A percentile compares a stretch with the other conserved stretches of the same genome.
phyloP scores from a whole-genome alignment of 2,888 invertebrate species.

The Oasisia sp. region DNA sequence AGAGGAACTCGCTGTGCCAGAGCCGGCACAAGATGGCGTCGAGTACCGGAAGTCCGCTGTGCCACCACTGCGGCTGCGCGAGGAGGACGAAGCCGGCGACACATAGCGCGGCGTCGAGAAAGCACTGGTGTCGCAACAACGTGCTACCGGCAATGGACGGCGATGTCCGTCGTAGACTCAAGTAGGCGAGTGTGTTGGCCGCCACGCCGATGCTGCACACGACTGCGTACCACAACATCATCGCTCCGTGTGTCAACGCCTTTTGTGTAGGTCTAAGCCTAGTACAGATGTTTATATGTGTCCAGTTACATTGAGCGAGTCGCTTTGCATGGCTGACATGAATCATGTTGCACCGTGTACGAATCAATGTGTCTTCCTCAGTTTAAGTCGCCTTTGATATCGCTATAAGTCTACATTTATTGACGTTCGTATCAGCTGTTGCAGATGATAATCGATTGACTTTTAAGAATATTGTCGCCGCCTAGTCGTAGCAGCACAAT shows the following conservation, averaged over 20 bases:
- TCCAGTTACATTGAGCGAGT: not conserved
- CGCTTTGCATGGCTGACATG: not conserved
- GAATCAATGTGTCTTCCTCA: not conserved
- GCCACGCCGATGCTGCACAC: not conserved
- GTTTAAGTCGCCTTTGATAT: not conserved
- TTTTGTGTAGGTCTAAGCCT: not conserved
- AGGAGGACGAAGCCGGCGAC: constrained; percentile 7
- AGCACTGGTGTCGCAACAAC: constrained; percentile 19
- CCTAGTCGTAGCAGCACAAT: not conserved
- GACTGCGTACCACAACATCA: not conserved
- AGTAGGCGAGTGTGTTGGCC: not conserved
- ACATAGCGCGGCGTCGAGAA: constrained; percentile 8
- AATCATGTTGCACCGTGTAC: not conserved
- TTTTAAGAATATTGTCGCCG: not conserved
- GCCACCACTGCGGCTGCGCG: not conserved
- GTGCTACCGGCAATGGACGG: not conserved
- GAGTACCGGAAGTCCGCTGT: not conserved
- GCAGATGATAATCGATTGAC: not conserved
- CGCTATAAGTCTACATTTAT: not conserved
- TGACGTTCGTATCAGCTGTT: not conserved
- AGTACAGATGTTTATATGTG: not conserved
- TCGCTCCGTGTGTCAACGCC: not conserved
- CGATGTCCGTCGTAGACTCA: not conserved
- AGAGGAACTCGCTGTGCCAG: constrained; percentile 7
- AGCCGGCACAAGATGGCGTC: not conserved